Percentiles rank a stretch among this genome's conserved stretches.
These are phyloP conservation scores for Chelon labrosus DNA, from an alignment of 2,797 vertebrate genomes.

Conservation along the genomic window DNA sequence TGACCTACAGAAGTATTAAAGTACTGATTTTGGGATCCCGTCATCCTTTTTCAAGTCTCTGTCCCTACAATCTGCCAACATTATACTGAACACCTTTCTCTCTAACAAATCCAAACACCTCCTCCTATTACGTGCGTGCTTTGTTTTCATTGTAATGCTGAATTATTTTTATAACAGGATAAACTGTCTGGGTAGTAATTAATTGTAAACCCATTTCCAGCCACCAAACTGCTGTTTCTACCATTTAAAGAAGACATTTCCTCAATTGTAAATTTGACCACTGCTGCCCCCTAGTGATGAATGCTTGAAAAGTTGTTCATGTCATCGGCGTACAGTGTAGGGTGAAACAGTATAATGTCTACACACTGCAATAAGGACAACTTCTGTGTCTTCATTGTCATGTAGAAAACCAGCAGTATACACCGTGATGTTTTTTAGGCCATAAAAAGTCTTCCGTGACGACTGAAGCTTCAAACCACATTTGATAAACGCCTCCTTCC, in stretches of 20 bases:
- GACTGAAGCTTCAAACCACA: constrained; percentile 36
- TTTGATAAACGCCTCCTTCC: constrained; percentile 36
- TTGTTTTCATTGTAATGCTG: neutral
- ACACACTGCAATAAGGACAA: neutral
- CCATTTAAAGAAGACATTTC: neutral
- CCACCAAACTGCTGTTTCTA: neutral
- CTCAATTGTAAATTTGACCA: neutral
- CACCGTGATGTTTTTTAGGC: neutral
- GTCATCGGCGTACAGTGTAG: neutral
- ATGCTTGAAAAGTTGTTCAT: neutral
- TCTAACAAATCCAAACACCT: neutral
- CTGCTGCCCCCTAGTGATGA: constrained; percentile 55
- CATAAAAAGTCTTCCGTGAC: neutral
- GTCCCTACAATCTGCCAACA: neutral
- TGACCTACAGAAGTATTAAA: neutral
- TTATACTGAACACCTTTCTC: neutral
- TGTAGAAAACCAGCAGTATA: neutral
- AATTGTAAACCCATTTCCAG: neutral
- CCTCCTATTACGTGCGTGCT: neutral
- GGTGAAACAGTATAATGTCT: neutral
- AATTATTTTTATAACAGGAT: neutral
- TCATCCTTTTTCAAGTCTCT: neutral
- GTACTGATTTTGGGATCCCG: neutral
- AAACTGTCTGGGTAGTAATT: neutral
- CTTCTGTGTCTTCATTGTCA: neutral